Percentiles rank a stretch among this genome's conserved stretches.
Conservation (phyloP, 2,797 vertebrate genomes). For the Pseudomugil gertrudae region DNA sequence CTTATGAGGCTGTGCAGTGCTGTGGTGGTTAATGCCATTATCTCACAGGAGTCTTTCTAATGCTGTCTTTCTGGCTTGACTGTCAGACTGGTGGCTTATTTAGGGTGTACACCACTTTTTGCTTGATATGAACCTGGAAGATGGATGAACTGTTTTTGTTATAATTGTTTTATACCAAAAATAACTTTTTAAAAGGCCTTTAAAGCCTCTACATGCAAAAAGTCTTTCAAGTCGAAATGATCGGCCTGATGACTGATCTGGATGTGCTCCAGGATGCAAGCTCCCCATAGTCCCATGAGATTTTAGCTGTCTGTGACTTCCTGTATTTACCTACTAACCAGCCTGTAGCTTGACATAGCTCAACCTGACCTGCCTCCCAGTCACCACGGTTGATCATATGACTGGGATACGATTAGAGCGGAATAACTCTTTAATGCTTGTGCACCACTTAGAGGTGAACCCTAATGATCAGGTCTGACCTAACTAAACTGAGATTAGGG, state of each 20-base stretch:
- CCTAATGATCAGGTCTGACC: not conserved
- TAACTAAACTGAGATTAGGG: not conserved
- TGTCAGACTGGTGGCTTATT: too few species aligned
- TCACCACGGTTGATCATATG: conserved; percentile 70
- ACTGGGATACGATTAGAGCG: conserved; percentile 61
- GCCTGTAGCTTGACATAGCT: conserved; percentile 41
- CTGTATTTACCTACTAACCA: conserved; percentile 34
- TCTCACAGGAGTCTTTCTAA: too few species aligned
- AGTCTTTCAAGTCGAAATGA: not conserved
- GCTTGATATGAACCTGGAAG: too few species aligned
- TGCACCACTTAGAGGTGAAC: not conserved
- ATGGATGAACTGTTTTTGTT: too few species aligned
- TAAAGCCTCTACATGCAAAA: not conserved
- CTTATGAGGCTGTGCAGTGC: too few species aligned
- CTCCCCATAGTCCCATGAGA: not conserved
- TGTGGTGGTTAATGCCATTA: too few species aligned
- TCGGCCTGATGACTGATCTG: too few species aligned
- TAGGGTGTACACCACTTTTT: too few species aligned
- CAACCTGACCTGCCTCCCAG: conserved; percentile 49
- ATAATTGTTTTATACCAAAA: too few species aligned
- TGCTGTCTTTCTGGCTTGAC: too few species aligned
- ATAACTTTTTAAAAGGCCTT: not conserved
- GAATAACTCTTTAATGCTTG: conserved; percentile 37
- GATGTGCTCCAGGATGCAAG: too few species aligned
- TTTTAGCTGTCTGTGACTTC: conserved; percentile 38